These are phyloP conservation scores for Eulemur coronatus DNA, from an alignment of 2,797 vertebrate species.

Conservation along the genomic window DNA sequence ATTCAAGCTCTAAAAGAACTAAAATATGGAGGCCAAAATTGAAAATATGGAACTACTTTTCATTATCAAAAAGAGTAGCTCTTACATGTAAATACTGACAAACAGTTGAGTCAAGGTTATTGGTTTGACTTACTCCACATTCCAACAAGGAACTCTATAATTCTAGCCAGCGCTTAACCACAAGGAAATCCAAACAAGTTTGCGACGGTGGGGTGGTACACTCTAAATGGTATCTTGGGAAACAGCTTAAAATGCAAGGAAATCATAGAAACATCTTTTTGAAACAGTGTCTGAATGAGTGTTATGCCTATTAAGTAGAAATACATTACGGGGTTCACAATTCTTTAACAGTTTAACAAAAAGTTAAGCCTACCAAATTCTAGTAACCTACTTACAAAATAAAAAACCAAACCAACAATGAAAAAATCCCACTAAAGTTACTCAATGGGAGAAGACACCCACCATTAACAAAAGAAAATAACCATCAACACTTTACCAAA, in stretches of 20 bases:
- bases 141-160: not conserved
- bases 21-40: not conserved
- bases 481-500: not conserved
- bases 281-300: not conserved
- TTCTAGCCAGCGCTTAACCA: not conserved
- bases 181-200: not conserved
- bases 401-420: not conserved
- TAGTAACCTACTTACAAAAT: not conserved
- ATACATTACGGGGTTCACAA: not conserved
- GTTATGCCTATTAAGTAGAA: not conserved
- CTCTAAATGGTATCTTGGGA: not conserved
- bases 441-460: not conserved
- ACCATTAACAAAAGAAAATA: not conserved
- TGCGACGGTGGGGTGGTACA: not conserved
- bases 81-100: not conserved
- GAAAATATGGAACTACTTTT: not conserved
- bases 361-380: conserved; percentile 5
- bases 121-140: not conserved
- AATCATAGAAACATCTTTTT: not conserved
- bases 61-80: not conserved
- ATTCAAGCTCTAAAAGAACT: not conserved
- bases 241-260: not conserved
- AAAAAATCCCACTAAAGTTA: not conserved
- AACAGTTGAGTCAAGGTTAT: not conserved
- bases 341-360: not conserved